Conservation (phyloP, 2,888 invertebrate species). For the Palloptera scutellata region DNA sequence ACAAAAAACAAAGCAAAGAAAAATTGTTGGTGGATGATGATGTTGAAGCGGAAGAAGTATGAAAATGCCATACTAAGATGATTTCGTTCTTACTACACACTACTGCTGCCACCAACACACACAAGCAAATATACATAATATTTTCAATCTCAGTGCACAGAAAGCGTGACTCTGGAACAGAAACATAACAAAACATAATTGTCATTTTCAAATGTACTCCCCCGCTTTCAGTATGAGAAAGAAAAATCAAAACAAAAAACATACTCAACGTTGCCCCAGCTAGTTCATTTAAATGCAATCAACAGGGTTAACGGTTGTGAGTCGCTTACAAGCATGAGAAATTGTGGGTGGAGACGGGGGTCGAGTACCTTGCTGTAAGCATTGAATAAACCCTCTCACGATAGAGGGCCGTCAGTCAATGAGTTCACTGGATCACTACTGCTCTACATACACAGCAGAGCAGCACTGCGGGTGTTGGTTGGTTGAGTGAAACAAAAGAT, state of each 20-base stretch:
- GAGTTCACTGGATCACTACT: too few relatives aligned
- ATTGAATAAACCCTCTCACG: too few relatives aligned
- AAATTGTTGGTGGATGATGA: constrained; percentile 1
- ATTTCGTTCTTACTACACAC: constrained; percentile 8
- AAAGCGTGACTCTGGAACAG: background rate
- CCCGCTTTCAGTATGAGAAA: background rate
- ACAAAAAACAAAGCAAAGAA: background rate
- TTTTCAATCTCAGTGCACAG: background rate
- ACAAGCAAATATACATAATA: background rate
- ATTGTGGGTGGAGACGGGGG: background rate
- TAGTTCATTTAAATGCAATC: constrained; percentile 28
- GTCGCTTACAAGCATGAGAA: background rate
- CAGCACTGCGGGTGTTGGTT: constrained; percentile 12
- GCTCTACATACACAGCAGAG: too few relatives aligned
- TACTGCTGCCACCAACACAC: background rate
- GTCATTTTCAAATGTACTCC: constrained; percentile 7
- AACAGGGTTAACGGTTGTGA: constrained; percentile 20
- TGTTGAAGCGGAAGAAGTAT: background rate
- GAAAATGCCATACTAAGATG: constrained; percentile 5
- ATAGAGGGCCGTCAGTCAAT: too few relatives aligned
- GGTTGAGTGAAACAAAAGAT: constrained; percentile 36
- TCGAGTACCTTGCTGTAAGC: background rate
- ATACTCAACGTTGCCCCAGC: background rate
- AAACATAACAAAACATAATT: background rate
- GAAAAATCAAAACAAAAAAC: background rate